A percentile compares a stretch with the other conserved stretches of the same genome.
Conservation (phyloP, 1,140 invertebrate genomes). For the Archegozetes longisetosus region DNA sequence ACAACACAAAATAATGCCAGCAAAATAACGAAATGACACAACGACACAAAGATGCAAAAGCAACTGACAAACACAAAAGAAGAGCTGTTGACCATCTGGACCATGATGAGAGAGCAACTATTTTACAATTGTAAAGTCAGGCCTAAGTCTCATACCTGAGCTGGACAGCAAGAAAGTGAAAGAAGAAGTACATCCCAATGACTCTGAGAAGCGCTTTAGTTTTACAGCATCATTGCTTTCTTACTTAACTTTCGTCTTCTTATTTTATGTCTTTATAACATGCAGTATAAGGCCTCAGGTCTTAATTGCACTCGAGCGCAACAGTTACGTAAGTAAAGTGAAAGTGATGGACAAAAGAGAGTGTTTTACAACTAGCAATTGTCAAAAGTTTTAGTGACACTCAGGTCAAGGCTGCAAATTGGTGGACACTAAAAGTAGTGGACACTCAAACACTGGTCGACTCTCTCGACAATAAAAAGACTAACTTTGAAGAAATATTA, state of each 20-base stretch:
- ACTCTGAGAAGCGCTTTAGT: neutral
- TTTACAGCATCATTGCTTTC: neutral
- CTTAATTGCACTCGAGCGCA: neutral
- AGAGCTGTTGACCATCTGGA: no score
- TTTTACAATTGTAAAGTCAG: no score
- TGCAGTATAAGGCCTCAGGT: neutral
- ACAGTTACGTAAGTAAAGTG: neutral
- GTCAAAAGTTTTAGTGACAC: neutral
- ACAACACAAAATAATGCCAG: no score
- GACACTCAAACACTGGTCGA: neutral
- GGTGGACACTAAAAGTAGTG: neutral
- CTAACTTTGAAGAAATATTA: no score
- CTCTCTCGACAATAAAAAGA: no score
- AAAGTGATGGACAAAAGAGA: neutral
- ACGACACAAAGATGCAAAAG: no score
- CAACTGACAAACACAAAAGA: no score
- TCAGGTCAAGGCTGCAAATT: neutral
- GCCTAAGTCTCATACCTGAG: no score
- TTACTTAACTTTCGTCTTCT: neutral
- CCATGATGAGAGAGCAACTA: no score
- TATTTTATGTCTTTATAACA: neutral
- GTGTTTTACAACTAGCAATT: neutral
- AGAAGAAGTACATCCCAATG: no score
- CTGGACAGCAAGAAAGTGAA: no score
- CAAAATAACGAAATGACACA: no score